Evolutionary conservation across 2,888 invertebrate species (phyloP).

Genomic region (Eupithecia centaureata): DNA sequence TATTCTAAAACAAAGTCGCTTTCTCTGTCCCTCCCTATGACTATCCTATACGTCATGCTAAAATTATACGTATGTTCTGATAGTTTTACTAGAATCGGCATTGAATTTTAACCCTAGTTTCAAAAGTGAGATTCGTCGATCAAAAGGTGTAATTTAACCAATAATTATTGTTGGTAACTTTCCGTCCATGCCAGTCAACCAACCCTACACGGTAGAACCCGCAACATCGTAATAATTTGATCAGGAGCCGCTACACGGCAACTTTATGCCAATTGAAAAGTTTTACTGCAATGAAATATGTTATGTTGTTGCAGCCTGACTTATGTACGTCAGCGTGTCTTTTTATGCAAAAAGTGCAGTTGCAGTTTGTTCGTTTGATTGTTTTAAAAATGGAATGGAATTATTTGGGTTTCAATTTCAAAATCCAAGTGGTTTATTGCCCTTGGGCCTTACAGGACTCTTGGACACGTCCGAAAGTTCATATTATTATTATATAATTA

Average conservation of each 20-base stretch:
- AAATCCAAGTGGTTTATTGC: too few species aligned
- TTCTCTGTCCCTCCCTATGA: too few species aligned
- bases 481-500: too few species aligned
- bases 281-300: constrained; percentile 74
- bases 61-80: too few species aligned
- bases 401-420: background rate
- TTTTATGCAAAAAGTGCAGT: constrained; percentile 10
- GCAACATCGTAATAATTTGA: constrained; percentile 82
- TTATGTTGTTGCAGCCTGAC: constrained; percentile 75
- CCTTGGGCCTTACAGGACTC: too few species aligned
- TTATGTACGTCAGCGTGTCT: constrained; percentile 59
- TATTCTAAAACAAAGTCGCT: too few species aligned
- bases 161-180: background rate
- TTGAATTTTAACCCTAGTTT: background rate
- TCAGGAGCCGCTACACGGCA: constrained; percentile 63
- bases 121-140: background rate
- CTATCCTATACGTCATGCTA: too few species aligned
- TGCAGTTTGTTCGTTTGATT: constrained; percentile 1
- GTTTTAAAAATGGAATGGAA: background rate
- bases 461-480: too few species aligned
- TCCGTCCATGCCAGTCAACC: constrained; percentile 9
- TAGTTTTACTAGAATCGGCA: background rate
- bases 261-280: constrained; percentile 55
- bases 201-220: constrained; percentile 54
- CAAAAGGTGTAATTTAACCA: background rate